Evolutionary conservation across 2,888 invertebrate species (phyloP).

Genomic region (Clepsis dumicolana): DNA sequence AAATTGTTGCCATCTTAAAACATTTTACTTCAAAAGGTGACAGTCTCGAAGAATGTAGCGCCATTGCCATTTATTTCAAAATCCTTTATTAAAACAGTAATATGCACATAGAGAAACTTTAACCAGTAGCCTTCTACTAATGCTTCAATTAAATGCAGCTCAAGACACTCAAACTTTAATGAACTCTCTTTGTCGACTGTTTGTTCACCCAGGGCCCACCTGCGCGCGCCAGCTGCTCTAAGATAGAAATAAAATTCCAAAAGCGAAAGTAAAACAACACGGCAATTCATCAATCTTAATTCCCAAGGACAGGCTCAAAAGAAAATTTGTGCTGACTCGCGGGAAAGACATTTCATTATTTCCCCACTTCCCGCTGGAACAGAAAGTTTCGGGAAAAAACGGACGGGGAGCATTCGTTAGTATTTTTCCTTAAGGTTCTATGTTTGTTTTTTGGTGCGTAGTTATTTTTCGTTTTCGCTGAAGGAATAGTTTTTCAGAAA

Average conservation of each 20-base stretch:
- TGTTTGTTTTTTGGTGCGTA: conserved; percentile 1
- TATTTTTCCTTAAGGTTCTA: conserved; percentile 36
- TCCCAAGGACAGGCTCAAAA: conserved; percentile 69
- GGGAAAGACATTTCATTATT: conserved; percentile 61
- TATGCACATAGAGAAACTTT: too few relatives aligned
- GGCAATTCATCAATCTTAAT: conserved; percentile 69
- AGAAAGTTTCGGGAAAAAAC: conserved; percentile 40
- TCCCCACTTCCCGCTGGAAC: conserved; percentile 47
- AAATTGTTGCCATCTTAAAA: too few relatives aligned
- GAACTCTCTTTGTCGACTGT: not conserved
- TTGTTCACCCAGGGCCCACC: not conserved
- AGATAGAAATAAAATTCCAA: conserved; percentile 33
- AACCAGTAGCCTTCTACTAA: not conserved
- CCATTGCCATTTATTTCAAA: too few relatives aligned
- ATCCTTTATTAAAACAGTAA: not conserved
- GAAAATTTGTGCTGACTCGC: conserved; percentile 63
- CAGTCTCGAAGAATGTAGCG: too few relatives aligned
- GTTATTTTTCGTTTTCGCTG: not conserved
- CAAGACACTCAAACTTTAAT: not conserved
- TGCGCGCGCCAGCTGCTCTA: not conserved
- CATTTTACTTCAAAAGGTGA: too few relatives aligned
- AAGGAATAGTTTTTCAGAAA: not conserved
- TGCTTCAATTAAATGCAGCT: not conserved
- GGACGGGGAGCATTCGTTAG: conserved; percentile 33
- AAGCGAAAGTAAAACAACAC: conserved; percentile 47